Base-by-base conservation (phyloP, 2,888 invertebrate species). In the Drosophila antonietae region DNA sequence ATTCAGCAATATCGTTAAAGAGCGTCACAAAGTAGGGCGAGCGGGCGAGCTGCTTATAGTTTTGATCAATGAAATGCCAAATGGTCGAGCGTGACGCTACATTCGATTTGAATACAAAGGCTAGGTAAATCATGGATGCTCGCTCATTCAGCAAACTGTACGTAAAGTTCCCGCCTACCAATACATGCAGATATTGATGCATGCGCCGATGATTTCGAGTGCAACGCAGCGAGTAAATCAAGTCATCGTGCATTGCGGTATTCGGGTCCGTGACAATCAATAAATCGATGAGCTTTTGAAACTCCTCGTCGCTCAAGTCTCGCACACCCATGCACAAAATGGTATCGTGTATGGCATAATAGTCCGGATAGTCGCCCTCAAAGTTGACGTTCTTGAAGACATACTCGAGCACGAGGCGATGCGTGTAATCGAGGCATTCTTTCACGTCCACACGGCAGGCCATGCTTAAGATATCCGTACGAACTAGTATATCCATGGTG, bases 161-260 rank as follows among this genome's bases (percentile, higher is more conserved):
- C 5, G 91, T 89, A 0, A 89, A 83, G 66, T 91, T 91, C n/a
- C 86, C 80, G 6, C 84, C 85, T 28, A 92, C 37, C 28, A 92
- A 51, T 20, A 90, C 47, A 12, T 90, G 78, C 4, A 92, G 73
- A 70, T 89, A 91, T n/a, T 79, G 70, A 1, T 76, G 72, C 51
- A 92, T 64, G 15, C 91, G 91, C 1, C 69, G 69, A 3, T 73
- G 74, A n/a, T 82, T 85, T 62, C 89, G 81, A 0, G 87, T 90
- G 62, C 92, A 92, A 12, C 91, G 90, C 39, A 92, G 60, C 9
- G 90, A 74, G 53, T 90, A 91, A 8, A 91, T 82, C n/a, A 92
- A 69, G 64, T 92, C 92, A 33, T 91, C 89, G 23, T 83, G 89
- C 20, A 64, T 78, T 1, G 64, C 47, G 0, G 88, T 67, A 12